Conservation (phyloP, 2,797 vertebrate species). For the Falco peregrinus region DNA sequence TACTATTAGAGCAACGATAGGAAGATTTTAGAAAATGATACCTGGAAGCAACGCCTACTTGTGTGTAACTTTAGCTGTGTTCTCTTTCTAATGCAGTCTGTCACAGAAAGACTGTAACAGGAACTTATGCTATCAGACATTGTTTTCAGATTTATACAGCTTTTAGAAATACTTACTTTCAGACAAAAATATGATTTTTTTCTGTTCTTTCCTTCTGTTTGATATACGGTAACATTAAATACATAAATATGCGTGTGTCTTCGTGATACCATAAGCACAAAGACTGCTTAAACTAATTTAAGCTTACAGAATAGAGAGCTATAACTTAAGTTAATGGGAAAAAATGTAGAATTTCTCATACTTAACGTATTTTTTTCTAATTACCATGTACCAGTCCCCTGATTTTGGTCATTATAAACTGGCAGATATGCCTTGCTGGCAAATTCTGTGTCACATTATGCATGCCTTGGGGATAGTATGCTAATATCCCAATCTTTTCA, state of each 20-base stretch:
- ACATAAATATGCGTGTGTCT: neutral
- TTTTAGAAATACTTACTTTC: neutral
- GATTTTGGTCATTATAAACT: neutral
- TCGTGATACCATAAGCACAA: neutral
- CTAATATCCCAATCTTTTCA: slow-evolving; percentile 33
- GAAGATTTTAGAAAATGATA: neutral
- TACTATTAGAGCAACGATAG: neutral
- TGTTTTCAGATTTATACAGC: neutral
- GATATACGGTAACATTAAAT: neutral
- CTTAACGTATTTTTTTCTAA: neutral
- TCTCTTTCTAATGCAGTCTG: neutral
- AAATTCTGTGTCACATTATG: slow-evolving; percentile 23
- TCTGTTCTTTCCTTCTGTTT: neutral
- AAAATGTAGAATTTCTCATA: neutral
- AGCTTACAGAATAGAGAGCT: neutral
- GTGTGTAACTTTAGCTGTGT: neutral
- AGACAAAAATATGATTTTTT: neutral
- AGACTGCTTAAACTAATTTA: neutral
- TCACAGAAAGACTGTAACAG: neutral
- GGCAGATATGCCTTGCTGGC: neutral
- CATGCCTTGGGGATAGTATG: neutral
- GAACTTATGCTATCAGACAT: neutral
- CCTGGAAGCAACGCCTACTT: neutral
- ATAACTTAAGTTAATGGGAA: neutral
- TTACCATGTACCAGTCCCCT: neutral